Percentiles rank a stretch among this genome's conserved stretches.
phyloP scores from a whole-genome alignment of 2,113 vertebrate species.

The Microcebus ravelobensis region DNA sequence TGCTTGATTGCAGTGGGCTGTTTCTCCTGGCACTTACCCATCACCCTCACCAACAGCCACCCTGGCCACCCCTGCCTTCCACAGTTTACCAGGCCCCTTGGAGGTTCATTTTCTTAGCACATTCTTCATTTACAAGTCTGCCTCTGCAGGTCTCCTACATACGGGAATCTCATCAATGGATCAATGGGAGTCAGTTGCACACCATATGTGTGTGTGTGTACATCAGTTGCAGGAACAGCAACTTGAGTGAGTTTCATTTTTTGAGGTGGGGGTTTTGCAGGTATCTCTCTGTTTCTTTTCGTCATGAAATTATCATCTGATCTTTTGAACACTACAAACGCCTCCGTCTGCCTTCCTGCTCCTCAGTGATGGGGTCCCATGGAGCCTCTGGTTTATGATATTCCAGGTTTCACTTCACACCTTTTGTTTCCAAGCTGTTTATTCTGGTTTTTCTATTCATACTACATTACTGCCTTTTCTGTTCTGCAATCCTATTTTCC shows the following conservation, averaged over 20 bases:
- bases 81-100: neutral
- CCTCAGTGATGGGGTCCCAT: rapidly evolving
- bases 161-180: neutral
- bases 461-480: neutral
- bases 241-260: neutral
- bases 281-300: neutral
- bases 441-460: neutral
- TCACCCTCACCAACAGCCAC: neutral
- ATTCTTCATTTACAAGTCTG: neutral
- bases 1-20: neutral
- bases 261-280: neutral
- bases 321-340: neutral
- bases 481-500: neutral
- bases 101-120: neutral
- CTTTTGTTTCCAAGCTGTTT: neutral
- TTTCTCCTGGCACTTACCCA: neutral
- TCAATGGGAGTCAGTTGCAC: too few relatives aligned
- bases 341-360: neutral
- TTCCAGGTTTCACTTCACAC: neutral
- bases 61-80: neutral
- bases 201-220: neutral
- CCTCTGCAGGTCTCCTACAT: neutral
- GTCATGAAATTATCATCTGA: neutral
- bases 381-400: neutral
- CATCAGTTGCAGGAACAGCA: neutral